phyloP scores from a whole-genome alignment of 2,888 invertebrate genomes.

The Vannuccia rotundouncinata region DNA sequence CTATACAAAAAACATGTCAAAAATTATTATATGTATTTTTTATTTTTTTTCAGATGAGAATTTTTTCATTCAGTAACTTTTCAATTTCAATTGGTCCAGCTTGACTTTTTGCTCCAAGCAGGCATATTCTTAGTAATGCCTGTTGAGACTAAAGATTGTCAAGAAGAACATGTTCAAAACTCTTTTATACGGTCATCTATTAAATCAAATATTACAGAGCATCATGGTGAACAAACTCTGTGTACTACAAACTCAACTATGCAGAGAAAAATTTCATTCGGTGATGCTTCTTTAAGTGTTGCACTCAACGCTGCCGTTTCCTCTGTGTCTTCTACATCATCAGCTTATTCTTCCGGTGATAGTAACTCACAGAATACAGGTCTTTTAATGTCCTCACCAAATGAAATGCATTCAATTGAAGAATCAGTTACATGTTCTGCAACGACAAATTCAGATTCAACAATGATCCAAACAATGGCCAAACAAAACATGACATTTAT shows the following conservation, averaged over 20 bases:
- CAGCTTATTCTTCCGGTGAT: background rate
- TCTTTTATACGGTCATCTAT: background rate
- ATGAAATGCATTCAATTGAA: conserved; percentile 1
- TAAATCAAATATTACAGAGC: background rate
- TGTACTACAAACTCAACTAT: background rate
- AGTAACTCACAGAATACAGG: conserved; percentile 8
- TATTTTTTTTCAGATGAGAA: background rate
- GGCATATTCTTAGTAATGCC: conserved; percentile 14
- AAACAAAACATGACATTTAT: background rate
- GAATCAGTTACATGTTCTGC: background rate
- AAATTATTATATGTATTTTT: background rate
- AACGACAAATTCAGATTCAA: background rate
- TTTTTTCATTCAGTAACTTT: background rate
- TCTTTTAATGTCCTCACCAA: background rate
- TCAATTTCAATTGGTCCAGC: background rate
- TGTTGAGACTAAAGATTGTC: background rate
- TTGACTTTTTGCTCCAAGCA: conserved; percentile 2
- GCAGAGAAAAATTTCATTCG: background rate
- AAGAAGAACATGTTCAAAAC: background rate
- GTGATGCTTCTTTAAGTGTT: background rate
- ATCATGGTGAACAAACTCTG: background rate
- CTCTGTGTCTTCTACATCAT: conserved; percentile 12
- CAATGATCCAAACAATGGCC: background rate
- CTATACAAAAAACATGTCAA: too few species aligned
- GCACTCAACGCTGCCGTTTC: conserved; percentile 12